Conservation (phyloP, 1,140 invertebrate genomes). For the Nasonia vitripennis region DNA sequence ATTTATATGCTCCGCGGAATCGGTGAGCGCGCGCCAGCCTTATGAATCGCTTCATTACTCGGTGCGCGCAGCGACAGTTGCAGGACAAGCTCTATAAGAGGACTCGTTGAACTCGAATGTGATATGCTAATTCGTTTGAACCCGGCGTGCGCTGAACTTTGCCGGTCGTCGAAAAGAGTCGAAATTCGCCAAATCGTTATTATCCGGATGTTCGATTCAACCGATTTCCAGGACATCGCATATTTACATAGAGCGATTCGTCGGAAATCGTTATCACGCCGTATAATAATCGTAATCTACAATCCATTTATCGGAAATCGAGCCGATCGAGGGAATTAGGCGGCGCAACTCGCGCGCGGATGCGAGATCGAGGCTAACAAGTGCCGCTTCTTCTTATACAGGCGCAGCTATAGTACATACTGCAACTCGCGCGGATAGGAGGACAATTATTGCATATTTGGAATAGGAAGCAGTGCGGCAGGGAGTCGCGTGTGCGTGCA, state of each 20-base stretch:
- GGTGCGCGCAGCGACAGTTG: neutral
- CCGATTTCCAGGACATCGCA: no score
- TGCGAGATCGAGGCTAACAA: neutral
- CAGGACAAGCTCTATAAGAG: no score
- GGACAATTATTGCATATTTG: constrained; percentile 1
- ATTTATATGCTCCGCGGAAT: neutral
- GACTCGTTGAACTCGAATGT: neutral
- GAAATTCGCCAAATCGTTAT: no score
- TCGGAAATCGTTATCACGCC: neutral
- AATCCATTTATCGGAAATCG: no score
- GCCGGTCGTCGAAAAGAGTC: no score
- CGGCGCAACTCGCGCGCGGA: neutral
- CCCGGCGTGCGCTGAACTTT: no score
- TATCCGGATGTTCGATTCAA: no score
- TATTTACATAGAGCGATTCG: no score
- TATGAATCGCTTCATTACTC: neutral
- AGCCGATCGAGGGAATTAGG: neutral
- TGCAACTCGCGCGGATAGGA: neutral
- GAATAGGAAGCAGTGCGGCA: neutral
- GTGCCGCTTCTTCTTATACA: neutral
- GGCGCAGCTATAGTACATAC: neutral
- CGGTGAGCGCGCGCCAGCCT: no score
- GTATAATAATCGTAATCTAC: no score
- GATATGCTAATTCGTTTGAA: neutral
- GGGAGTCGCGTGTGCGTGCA: neutral